Percentiles rank a stretch among this genome's conserved stretches.
These are phyloP conservation scores for Neomonachus schauinslandi DNA, from an alignment of 2,113 vertebrate genomes.

Conservation along the genomic window DNA sequence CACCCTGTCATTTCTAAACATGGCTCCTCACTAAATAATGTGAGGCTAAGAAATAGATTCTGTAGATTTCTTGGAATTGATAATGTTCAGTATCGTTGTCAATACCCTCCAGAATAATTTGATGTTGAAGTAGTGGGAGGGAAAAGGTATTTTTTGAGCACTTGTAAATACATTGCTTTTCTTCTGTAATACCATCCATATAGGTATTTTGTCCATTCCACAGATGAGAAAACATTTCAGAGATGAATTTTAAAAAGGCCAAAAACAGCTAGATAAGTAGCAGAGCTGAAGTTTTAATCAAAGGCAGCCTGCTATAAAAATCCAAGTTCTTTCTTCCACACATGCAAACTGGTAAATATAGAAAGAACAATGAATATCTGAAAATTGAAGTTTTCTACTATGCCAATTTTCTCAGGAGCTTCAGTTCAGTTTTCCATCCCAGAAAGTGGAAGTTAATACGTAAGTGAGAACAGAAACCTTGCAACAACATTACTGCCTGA, in stretches of 20 bases:
- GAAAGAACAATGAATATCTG: conserved; percentile 8
- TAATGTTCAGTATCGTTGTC: neutral
- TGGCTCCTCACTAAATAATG: neutral
- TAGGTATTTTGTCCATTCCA: neutral
- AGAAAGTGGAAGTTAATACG: neutral
- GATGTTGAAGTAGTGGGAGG: neutral
- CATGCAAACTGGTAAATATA: neutral
- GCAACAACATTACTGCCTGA: neutral
- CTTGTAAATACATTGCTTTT: neutral
- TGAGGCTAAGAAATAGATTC: neutral
- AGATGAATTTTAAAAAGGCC: conserved; percentile 4
- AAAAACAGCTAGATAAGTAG: neutral
- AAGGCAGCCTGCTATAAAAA: neutral
- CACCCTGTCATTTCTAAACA: neutral
- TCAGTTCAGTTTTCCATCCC: neutral
- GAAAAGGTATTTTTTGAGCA: neutral
- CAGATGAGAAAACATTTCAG: neutral
- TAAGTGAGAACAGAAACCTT: neutral
- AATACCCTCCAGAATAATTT: neutral
- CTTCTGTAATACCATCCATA: neutral
- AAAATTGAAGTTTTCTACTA: neutral
- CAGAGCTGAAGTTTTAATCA: neutral
- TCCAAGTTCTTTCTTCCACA: neutral
- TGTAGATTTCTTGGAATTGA: neutral
- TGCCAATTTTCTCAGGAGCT: neutral